Percentiles rank a stretch among this genome's conserved stretches.
Conservation (phyloP, 2,113 vertebrate genomes). For the Ageneiosus marmoratus region DNA sequence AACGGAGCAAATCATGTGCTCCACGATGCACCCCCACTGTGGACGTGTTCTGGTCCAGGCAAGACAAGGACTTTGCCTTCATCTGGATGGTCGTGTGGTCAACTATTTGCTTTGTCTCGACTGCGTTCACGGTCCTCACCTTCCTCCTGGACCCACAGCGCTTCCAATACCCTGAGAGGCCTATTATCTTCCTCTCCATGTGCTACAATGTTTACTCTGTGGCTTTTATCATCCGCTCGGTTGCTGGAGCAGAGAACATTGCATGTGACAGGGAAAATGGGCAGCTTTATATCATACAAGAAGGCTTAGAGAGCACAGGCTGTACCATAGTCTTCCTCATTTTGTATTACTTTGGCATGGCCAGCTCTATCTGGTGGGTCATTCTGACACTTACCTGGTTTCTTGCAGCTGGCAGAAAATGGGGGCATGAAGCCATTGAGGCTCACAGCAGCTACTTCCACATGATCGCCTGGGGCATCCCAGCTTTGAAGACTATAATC, state of each 20-base stretch:
- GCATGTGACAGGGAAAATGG: conserved; percentile 84
- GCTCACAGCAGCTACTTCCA: conserved; percentile 89
- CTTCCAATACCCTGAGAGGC: conserved; percentile 87
- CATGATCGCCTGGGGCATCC: conserved; percentile 85
- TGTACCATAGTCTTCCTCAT: conserved; percentile 87
- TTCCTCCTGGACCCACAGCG: conserved; percentile 85
- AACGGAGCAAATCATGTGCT: conserved; percentile 79
- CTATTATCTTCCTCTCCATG: conserved; percentile 89
- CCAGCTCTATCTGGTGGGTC: conserved; percentile 65
- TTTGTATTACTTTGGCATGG: conserved; percentile 81
- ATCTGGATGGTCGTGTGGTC: conserved; percentile 88
- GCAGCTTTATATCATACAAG: conserved; percentile 82
- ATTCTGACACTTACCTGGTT: conserved; percentile 63
- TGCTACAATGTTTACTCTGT: conserved; percentile 87
- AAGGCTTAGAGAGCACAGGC: conserved; percentile 84
- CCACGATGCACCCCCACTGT: conserved; percentile 79
- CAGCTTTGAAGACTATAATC: conserved; percentile 83
- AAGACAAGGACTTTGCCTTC: conserved; percentile 85
- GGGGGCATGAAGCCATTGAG: conserved; percentile 87
- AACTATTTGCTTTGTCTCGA: conserved; percentile 84
- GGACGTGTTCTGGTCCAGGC: conserved; percentile 84
- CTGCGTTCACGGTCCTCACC: conserved; percentile 85
- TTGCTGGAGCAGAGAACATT: conserved; percentile 81
- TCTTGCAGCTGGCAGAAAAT: conserved; percentile 84
- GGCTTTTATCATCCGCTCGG: conserved; percentile 84